These are phyloP conservation scores for Cryptoblepharus egeriae DNA, from an alignment of 2,797 vertebrate species.

Conservation along the genomic window DNA sequence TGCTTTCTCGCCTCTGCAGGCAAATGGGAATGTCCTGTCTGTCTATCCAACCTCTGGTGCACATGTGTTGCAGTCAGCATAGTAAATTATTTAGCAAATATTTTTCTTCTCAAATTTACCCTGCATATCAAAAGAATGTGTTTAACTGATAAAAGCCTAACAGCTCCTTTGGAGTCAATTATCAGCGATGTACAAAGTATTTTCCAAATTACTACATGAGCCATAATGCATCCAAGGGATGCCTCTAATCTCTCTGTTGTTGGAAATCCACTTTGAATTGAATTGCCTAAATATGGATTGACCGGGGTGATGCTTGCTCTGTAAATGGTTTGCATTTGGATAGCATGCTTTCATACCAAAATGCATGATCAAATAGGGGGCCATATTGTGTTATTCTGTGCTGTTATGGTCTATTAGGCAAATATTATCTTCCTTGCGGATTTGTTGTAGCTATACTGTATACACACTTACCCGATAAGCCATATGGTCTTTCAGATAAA, in stretches of 20 bases:
- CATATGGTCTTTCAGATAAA: slow-evolving; percentile 72
- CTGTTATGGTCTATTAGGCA: slow-evolving; percentile 70
- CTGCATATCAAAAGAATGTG: slow-evolving; percentile 63
- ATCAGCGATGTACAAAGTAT: slow-evolving; percentile 60
- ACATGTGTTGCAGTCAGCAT: slow-evolving; percentile 3
- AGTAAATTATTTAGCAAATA: slow-evolving; percentile 61
- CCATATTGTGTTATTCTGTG: slow-evolving; percentile 62
- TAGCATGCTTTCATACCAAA: slow-evolving; percentile 61
- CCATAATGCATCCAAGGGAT: slow-evolving; percentile 54
- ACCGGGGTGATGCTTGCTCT: slow-evolving; percentile 57
- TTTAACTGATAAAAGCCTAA: slow-evolving; percentile 68
- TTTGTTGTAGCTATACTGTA: slow-evolving; percentile 66
- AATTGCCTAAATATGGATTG: slow-evolving; percentile 68
- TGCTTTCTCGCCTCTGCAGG: background rate
- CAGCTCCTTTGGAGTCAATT: slow-evolving; percentile 61
- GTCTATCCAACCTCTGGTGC: background rate
- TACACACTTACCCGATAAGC: slow-evolving; percentile 66
- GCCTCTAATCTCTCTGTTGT: slow-evolving; percentile 60
- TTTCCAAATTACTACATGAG: slow-evolving; percentile 62
- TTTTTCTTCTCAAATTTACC: slow-evolving; percentile 68
- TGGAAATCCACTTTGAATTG: slow-evolving; percentile 48
- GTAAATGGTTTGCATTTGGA: slow-evolving; percentile 63
- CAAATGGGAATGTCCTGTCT: background rate
- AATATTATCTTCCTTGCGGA: slow-evolving; percentile 68
- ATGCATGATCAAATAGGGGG: slow-evolving; percentile 61